A percentile compares a stretch with the other conserved stretches of the same genome.
These are phyloP conservation scores for Nomada ferruginata DNA, from an alignment of 2,888 invertebrate species.

Conservation along the genomic window DNA sequence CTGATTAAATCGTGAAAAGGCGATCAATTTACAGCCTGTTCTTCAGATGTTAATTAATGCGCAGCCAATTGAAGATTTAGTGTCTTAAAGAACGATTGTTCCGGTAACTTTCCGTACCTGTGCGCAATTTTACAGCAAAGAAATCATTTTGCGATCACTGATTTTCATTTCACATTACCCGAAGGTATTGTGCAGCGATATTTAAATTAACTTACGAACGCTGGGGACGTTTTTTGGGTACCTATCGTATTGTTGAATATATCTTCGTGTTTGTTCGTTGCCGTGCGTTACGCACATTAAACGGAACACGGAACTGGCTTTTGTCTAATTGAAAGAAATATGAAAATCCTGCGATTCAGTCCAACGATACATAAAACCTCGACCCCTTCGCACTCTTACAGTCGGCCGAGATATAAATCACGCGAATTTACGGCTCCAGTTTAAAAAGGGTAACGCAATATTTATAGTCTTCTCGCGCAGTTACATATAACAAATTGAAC, in stretches of 20 bases:
- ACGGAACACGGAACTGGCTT: slow-evolving; percentile 20
- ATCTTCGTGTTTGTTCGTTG: neutral
- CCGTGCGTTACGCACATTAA: slow-evolving; percentile 25
- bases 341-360: slow-evolving; percentile 70
- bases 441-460: slow-evolving; percentile 82
- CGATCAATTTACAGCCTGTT: too few species aligned
- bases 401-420: slow-evolving; percentile 78
- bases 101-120: neutral
- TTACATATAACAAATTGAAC: slow-evolving; percentile 83
- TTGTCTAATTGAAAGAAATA: slow-evolving; percentile 62
- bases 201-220: neutral
- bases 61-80: neutral
- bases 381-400: slow-evolving; percentile 60
- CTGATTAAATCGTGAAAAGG: too few species aligned
- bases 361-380: slow-evolving; percentile 56
- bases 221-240: neutral
- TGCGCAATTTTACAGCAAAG: neutral
- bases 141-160: neutral
- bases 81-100: neutral
- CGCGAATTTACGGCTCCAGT: slow-evolving; percentile 81
- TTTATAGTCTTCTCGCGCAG: slow-evolving; percentile 83
- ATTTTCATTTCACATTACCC: neutral
- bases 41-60: neutral
- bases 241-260: slow-evolving; percentile 2
- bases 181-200: neutral